Base-by-base conservation (phyloP, 2,888 invertebrate species). In the Xanthia togata region DNA sequence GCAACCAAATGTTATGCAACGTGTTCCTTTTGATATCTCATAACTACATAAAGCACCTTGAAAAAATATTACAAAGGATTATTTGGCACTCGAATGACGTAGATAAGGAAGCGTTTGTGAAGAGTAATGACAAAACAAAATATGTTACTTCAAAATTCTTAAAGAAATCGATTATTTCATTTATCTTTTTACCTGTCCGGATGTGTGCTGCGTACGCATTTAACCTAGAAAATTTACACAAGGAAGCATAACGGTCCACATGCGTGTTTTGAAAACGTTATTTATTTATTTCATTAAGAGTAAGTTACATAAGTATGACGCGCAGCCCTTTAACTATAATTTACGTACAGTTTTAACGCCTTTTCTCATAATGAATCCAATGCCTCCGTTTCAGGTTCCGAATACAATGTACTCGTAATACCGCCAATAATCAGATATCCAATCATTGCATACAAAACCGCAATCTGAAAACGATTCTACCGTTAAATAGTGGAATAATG, bases 401-500 rank as follows among this genome's bases (percentile, higher is more conserved):
- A 76, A 65, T 8, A 80, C 68, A 71, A 78, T 73, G 41, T 73
- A 50, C 70, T 79, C 74, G 23, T 70, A 82, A 78, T 78, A 67
- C 47, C 50, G 14, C 68, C 73, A 80, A 71, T 81, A 79, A 73
- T 73, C 72, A 71, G 79, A 85, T 81, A 71, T 63, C 67, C 64
- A 60, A 84, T 81, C 62, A 79, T 71, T 79, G 85, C 77, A 83
- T 83, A 83, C 79, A 83, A 87, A 60, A 87, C 89, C 86, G 87
- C 86, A 88, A 89, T 89, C 85, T 87, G 79, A 85, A 76, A 88
- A 87, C 82, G 73, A 82, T 82, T 74, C 78, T 86, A 88, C 89
- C 87, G 87, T 90, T 88, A 85, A 90, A 90, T 91, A 89, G 88
- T 87, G 79, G 91, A 91, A 90, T 91, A 90, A 91, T 90, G 87